A percentile compares a stretch with the other conserved stretches of the same genome.
These are phyloP conservation scores for Amblyornis subalaris DNA, from an alignment of 2,113 vertebrate genomes.

Conservation along the genomic window DNA sequence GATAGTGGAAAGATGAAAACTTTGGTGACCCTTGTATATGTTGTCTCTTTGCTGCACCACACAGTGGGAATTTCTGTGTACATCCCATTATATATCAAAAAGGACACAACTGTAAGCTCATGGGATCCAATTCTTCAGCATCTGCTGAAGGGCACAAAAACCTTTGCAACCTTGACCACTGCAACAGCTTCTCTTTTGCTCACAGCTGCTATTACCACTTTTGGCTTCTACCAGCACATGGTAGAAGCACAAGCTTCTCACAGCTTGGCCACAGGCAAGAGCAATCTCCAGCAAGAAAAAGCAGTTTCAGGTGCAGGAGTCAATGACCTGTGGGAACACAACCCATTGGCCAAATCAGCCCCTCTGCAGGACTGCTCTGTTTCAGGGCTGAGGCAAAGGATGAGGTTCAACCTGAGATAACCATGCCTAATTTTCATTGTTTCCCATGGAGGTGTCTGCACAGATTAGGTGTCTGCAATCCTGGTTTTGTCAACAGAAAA, in stretches of 20 bases:
- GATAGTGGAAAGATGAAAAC: background rate
- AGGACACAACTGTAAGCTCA: background rate
- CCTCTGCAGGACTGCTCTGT: background rate
- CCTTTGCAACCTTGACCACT: background rate
- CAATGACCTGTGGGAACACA: background rate
- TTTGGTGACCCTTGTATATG: rapidly evolving
- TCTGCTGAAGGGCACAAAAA: background rate
- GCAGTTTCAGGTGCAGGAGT: background rate
- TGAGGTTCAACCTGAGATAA: background rate
- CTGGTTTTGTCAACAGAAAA: background rate
- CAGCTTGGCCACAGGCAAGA: background rate
- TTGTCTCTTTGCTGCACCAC: background rate
- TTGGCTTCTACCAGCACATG: background rate
- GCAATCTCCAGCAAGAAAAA: background rate
- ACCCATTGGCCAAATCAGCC: rapidly evolving
- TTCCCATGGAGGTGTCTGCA: background rate
- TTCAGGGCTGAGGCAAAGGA: background rate
- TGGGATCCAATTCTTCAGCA: background rate
- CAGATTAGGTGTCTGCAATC: background rate
- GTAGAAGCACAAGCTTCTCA: no score
- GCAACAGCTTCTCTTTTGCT: background rate
- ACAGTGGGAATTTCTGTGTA: background rate
- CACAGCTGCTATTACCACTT: background rate
- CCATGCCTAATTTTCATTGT: background rate
- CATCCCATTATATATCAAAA: background rate